These are phyloP conservation scores for Theristicus caerulescens DNA, from an alignment of 2,113 vertebrate genomes.

Conservation along the genomic window DNA sequence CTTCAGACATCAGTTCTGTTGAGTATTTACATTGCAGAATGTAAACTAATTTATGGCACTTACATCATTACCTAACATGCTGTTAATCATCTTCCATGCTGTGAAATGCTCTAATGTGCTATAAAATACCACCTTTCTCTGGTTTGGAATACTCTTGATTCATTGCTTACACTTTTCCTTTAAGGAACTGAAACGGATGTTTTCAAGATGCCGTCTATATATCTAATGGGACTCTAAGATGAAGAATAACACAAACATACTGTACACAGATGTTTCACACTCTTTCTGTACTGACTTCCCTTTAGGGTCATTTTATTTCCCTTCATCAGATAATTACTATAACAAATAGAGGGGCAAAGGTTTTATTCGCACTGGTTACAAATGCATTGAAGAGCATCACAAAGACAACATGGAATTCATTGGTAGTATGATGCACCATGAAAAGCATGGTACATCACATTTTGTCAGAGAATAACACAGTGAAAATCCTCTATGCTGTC, in stretches of 20 bases:
- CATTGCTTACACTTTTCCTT: slow-evolving; percentile 6
- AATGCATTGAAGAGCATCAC: not conserved
- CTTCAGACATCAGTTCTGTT: slow-evolving; percentile 24
- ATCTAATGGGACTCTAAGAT: not conserved
- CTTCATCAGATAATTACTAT: not conserved
- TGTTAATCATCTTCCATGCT: slow-evolving; percentile 68
- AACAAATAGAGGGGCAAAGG: not conserved
- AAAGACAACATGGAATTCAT: not conserved
- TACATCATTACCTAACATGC: slow-evolving; percentile 67
- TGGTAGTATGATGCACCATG: not conserved
- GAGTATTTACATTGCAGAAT: slow-evolving; percentile 63
- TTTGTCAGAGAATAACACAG: not conserved
- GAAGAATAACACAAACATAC: not conserved
- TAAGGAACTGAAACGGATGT: slow-evolving; percentile 17
- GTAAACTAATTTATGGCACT: slow-evolving; percentile 64
- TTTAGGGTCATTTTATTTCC: not conserved
- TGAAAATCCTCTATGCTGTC: not conserved
- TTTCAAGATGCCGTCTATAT: slow-evolving; percentile 14
- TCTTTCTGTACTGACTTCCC: not conserved
- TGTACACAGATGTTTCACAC: not conserved
- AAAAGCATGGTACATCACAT: not conserved
- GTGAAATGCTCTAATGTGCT: slow-evolving; percentile 53
- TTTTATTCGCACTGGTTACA: not conserved
- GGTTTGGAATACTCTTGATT: slow-evolving; percentile 27
- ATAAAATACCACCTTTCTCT: slow-evolving; percentile 36